phyloP scores from a whole-genome alignment of 2,888 invertebrate genomes.

The Drosophila eohydei region DNA sequence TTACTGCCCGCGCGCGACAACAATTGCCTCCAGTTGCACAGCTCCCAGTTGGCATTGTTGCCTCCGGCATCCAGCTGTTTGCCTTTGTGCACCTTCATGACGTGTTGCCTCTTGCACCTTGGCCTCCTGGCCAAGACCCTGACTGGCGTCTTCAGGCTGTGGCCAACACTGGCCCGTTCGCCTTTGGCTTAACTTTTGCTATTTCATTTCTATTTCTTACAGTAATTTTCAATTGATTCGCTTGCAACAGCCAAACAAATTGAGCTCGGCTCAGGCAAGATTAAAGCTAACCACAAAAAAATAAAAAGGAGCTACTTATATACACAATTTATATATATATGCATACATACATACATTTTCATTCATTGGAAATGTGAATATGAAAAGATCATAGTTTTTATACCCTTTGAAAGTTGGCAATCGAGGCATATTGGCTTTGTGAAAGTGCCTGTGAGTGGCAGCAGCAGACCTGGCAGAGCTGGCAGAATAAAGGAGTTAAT shows the following conservation, averaged over 20 bases:
- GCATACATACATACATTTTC: not conserved
- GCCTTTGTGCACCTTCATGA: not conserved
- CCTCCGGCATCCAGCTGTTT: constrained; percentile 5
- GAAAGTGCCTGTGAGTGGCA: not conserved
- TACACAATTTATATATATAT: not conserved
- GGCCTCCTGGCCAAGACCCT: not conserved
- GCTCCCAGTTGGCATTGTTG: constrained; percentile 1
- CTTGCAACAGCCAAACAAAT: not conserved
- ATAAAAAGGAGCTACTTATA: too few species aligned
- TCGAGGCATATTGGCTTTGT: not conserved
- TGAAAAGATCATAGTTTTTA: not conserved
- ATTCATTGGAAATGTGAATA: not conserved
- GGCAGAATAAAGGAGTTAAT: too few species aligned
- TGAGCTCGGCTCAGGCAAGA: constrained; percentile 2
- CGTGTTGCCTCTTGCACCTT: not conserved
- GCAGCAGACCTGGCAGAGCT: too few species aligned
- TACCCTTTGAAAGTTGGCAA: not conserved
- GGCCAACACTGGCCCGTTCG: not conserved
- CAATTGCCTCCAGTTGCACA: constrained; percentile 27
- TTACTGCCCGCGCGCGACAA: constrained; percentile 33
- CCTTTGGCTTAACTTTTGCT: not conserved
- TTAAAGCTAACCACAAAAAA: not conserved
- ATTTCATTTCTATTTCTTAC: not conserved
- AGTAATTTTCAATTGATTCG: constrained; percentile 4
- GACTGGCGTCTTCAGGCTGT: not conserved